Base-by-base conservation (phyloP, 2,888 invertebrate species). In the Papilio demoleus region DNA sequence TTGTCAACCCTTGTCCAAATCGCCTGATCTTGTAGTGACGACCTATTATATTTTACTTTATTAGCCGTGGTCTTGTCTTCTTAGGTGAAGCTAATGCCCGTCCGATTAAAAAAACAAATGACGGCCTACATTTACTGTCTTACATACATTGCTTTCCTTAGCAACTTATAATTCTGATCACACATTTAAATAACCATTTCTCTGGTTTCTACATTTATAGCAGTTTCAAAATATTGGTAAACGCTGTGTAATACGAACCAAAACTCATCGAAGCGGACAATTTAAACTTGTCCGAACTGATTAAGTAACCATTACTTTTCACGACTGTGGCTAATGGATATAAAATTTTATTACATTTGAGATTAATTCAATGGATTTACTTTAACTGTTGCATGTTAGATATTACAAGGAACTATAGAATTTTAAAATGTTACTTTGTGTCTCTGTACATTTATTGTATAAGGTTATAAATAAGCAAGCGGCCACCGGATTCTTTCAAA, bases 261-360 rank as follows among this genome's bases (percentile, higher is more conserved):
- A 64, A 27, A 36, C 14, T 36, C 45, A 22, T 36, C 19, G 47
- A 31, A 36, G 19, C 12, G 38, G 64, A 42, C 63, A 19, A 19
- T 31, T 60, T 58, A 58, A 58, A 56, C n/a, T 17, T 56, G 31
- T 56, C 31, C 17, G 1, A 31, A 31, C 53, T 56, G 53, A 56
- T 56, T 56, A 31, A 56, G 53, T 56, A n/a, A 56, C 53, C 53
- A 56, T 56, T 56, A 56, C 31, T 56, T 56, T 31, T 56, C 53
- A 56, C n/a, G 53, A 56, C 53, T 56, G 17, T 56, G 9, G 53
- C 22, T n/a, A 56, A 56, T 56, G 53, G 53, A 31, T 56, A 56
- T 56, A 8, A 56, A 56, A 31, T 56, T 56, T 56, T 56, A 56
- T 56, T 31, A 31, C 53, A n/a, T 17, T 17, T 31, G 31, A 56